Evolutionary conservation across 2,797 vertebrate genomes (phyloP).

Genomic region (Tapera naevia): DNA sequence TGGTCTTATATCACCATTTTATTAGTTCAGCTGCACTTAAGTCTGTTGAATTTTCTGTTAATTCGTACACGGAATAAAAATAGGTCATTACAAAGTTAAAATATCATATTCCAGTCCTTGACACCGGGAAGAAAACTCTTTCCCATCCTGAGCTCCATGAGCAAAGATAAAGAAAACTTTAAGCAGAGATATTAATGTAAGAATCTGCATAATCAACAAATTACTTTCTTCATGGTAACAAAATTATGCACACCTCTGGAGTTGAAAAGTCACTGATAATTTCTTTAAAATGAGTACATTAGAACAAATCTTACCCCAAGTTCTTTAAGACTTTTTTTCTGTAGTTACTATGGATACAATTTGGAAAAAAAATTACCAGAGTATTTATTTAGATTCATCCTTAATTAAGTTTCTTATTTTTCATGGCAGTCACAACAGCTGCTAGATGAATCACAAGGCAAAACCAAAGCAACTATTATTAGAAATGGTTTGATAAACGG

Average conservation of each 20-base stretch:
- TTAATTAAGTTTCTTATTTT: neutral
- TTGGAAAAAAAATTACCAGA: neutral
- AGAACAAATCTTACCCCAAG: neutral
- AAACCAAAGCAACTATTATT: neutral
- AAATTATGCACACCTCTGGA: neutral
- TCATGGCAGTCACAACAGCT: neutral
- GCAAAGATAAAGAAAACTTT: neutral
- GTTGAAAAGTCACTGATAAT: neutral
- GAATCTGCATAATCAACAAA: neutral
- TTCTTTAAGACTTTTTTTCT: neutral
- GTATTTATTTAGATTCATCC: neutral
- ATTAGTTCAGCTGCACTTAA: neutral
- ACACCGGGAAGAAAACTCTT: neutral
- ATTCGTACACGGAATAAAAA: neutral
- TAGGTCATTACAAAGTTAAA: neutral
- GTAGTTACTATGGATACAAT: neutral
- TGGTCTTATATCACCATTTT: neutral
- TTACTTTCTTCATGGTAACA: neutral
- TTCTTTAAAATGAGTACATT: neutral
- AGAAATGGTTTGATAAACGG: neutral
- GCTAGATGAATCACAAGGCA: neutral
- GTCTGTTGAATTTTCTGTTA: neutral
- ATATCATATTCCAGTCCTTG: neutral
- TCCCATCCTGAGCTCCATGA: neutral
- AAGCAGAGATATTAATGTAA: neutral